Evolutionary conservation across 2,113 vertebrate species (phyloP).

Genomic region (Hippolais icterina): DNA sequence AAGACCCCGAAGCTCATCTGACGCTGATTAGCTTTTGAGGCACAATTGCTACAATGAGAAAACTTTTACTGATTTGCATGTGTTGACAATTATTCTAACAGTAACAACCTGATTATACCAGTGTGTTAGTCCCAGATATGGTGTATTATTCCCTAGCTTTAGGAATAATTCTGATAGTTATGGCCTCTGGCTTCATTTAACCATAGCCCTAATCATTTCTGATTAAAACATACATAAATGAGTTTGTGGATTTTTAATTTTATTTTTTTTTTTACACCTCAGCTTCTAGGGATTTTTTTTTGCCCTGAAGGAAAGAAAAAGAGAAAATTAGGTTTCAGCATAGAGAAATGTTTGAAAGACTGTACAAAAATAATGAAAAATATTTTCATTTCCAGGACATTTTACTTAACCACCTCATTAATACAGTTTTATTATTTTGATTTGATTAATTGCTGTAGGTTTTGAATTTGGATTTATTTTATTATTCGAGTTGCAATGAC

Average conservation of each 20-base stretch:
- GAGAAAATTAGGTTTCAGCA: not conserved
- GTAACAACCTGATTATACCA: conserved; percentile 29
- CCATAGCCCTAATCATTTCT: conserved; percentile 45
- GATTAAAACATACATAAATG: conserved; percentile 63
- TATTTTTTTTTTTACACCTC: not conserved
- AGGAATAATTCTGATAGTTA: conserved; percentile 28
- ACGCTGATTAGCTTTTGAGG: conserved; percentile 27
- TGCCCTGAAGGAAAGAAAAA: not conserved
- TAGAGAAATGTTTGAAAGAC: not conserved
- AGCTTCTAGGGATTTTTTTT: not conserved
- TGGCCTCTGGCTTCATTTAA: conserved; percentile 54
- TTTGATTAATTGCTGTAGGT: conserved; percentile 34
- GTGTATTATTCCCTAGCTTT: conserved; percentile 49
- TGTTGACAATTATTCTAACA: conserved; percentile 41
- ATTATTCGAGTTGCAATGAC: not conserved
- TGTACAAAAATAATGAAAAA: not conserved
- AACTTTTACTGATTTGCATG: conserved; percentile 42
- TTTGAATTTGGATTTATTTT: not conserved
- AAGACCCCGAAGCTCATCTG: not conserved
- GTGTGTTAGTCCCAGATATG: conserved; percentile 55
- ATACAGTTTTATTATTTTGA: not conserved
- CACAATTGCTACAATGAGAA: not conserved
- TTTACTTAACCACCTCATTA: conserved; percentile 35
- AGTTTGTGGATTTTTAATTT: not conserved
- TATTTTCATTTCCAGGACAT: not conserved